phyloP scores from a whole-genome alignment of 2,888 invertebrate species.

The Anaspis maculata region DNA sequence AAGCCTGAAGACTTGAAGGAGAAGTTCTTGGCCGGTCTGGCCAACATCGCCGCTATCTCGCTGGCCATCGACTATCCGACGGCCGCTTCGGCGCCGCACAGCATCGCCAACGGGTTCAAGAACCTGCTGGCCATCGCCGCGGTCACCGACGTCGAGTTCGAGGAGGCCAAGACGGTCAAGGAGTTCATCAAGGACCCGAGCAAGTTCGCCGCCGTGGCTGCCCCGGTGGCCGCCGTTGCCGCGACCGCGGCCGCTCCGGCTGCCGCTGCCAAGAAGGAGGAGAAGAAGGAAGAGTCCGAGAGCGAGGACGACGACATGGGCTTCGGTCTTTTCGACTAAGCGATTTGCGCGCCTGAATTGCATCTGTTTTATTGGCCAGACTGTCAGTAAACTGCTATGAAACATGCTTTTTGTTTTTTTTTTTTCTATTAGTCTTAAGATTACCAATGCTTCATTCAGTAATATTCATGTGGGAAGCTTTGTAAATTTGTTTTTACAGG shows the following conservation, averaged over 20 bases:
- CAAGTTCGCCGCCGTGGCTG: slow-evolving; percentile 74
- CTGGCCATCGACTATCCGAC: slow-evolving; percentile 94
- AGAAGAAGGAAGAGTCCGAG: slow-evolving; percentile 73
- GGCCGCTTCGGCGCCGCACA: slow-evolving; percentile 93
- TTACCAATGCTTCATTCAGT: no score
- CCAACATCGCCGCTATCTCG: slow-evolving; percentile 89
- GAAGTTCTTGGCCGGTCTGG: slow-evolving; percentile 88
- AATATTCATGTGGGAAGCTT: no score
- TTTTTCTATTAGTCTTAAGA: no score
- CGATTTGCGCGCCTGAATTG: neutral
- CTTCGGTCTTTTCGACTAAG: slow-evolving; percentile 87
- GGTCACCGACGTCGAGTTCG: slow-evolving; percentile 90
- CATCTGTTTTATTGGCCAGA: neutral
- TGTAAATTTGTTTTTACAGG: no score
- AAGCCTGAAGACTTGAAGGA: slow-evolving; percentile 90
- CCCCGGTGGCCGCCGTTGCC: slow-evolving; percentile 53
- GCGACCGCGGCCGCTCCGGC: slow-evolving; percentile 54
- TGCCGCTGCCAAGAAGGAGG: slow-evolving; percentile 64
- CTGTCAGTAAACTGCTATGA: neutral
- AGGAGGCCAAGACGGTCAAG: slow-evolving; percentile 88
- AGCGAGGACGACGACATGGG: slow-evolving; percentile 95
- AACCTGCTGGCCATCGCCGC: slow-evolving; percentile 95
- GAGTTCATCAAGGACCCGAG: slow-evolving; percentile 93
- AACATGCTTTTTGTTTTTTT: no score
- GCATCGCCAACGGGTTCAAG: slow-evolving; percentile 96